Percentiles rank a stretch among this genome's conserved stretches.
phyloP scores from a whole-genome alignment of 1,140 invertebrate genomes.

The Odontomachus brunneus region DNA sequence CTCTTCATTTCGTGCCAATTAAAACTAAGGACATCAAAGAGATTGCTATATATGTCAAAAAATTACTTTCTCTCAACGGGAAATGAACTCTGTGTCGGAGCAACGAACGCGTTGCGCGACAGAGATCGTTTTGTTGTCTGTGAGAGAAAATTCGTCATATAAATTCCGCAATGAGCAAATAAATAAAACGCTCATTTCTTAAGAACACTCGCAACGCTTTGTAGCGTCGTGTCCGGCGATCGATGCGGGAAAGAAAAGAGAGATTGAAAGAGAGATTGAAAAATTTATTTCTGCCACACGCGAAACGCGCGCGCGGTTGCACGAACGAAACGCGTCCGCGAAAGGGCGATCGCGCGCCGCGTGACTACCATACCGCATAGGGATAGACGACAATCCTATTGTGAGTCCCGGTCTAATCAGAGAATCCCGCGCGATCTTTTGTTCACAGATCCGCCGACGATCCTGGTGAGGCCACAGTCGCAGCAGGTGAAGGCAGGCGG shows the following conservation, averaged over 20 bases:
- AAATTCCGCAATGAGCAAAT: background rate
- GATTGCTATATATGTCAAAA: background rate
- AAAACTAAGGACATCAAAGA: slow-evolving; percentile 14
- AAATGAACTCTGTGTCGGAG: background rate
- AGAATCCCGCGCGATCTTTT: slow-evolving; percentile 70
- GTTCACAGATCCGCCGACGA: slow-evolving; percentile 95
- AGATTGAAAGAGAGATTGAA: too few species aligned
- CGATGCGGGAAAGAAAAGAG: background rate
- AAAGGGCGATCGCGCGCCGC: background rate
- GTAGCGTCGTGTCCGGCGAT: background rate
- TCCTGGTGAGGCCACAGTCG: slow-evolving; percentile 93
- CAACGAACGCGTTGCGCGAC: background rate
- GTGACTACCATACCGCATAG: background rate
- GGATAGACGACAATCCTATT: slow-evolving; percentile 13
- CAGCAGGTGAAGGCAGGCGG: slow-evolving; percentile 95
- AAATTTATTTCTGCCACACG: background rate
- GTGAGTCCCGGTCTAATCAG: slow-evolving; percentile 58
- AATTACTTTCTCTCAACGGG: background rate
- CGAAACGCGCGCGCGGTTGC: background rate
- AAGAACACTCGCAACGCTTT: slow-evolving; percentile 6
- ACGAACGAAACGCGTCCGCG: slow-evolving; percentile 17
- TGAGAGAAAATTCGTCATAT: background rate
- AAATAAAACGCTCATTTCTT: background rate
- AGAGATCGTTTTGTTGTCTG: background rate
- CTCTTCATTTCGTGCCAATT: background rate